phyloP scores from a whole-genome alignment of 2,113 vertebrate species.

The Zosterops hypoxanthus region DNA sequence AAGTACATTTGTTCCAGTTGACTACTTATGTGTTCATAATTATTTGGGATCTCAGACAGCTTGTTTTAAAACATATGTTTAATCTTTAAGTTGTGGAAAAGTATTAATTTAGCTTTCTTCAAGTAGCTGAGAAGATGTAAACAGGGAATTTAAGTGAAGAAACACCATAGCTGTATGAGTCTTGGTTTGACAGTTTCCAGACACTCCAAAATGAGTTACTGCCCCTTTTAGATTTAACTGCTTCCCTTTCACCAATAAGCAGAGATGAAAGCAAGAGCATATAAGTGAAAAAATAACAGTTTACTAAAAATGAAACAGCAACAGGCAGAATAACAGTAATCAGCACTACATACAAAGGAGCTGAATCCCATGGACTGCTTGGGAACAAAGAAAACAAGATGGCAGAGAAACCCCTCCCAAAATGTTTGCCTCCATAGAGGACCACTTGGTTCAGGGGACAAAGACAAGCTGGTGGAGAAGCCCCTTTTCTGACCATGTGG shows the following conservation, averaged over 20 bases:
- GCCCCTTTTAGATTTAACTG: background rate
- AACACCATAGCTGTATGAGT: background rate
- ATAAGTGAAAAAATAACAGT: background rate
- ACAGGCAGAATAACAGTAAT: background rate
- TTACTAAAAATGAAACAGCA: background rate
- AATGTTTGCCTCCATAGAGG: background rate
- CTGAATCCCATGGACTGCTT: background rate
- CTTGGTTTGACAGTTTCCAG: background rate
- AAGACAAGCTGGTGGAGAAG: background rate
- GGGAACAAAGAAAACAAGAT: background rate
- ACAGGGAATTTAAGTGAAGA: background rate
- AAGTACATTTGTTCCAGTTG: background rate
- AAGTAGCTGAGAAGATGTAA: background rate
- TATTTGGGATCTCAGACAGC: background rate
- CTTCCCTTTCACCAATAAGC: background rate
- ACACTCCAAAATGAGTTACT: background rate
- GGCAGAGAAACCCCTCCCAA: background rate
- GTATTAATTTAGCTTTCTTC: background rate
- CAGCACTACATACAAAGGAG: background rate
- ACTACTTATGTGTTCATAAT: background rate
- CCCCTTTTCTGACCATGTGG: background rate
- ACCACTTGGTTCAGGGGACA: background rate
- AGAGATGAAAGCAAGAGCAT: background rate
- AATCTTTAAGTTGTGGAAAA: background rate
- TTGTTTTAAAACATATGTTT: background rate